Conservation (phyloP, 1,140 invertebrate genomes). For the Aphaenogaster ashmeadi region DNA sequence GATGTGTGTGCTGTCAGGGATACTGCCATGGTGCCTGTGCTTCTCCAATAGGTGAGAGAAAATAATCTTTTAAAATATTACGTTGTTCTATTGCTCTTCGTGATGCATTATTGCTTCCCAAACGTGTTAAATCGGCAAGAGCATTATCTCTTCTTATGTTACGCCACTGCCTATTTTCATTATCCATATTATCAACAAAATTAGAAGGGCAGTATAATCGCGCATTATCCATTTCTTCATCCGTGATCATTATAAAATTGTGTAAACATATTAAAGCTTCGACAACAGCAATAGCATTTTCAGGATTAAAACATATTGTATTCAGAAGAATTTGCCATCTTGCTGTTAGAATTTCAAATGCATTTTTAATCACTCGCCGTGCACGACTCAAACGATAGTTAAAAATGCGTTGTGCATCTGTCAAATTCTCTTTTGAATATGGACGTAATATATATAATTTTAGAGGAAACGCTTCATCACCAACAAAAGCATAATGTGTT, state of each 20-base stretch:
- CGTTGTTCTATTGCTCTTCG: not conserved
- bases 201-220: conserved; percentile 16
- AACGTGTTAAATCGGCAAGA: conserved; percentile 11
- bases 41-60: conserved; percentile 10
- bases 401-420: conserved; percentile 28
- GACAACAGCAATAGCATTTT: conserved; percentile 21
- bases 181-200: conserved; percentile 1
- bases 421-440: not conserved
- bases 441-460: conserved; percentile 23
- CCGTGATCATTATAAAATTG: conserved; percentile 30
- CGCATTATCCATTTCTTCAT: conserved; percentile 7
- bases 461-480: not conserved
- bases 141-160: not conserved
- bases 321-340: conserved; percentile 21
- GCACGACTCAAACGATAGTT: conserved; percentile 12
- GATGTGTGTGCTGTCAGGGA: too few species aligned
- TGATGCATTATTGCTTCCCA: conserved; percentile 24
- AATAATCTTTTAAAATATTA: conserved; percentile 18
- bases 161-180: conserved; percentile 1
- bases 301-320: conserved; percentile 10
- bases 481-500: conserved; percentile 36
- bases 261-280: conserved; percentile 28
- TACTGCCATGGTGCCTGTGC: conserved; percentile 21
- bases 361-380: conserved; percentile 13
- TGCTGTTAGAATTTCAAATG: not conserved